Evolutionary conservation across 1,140 invertebrate species (phyloP).

Genomic region (Battus philenor): DNA sequence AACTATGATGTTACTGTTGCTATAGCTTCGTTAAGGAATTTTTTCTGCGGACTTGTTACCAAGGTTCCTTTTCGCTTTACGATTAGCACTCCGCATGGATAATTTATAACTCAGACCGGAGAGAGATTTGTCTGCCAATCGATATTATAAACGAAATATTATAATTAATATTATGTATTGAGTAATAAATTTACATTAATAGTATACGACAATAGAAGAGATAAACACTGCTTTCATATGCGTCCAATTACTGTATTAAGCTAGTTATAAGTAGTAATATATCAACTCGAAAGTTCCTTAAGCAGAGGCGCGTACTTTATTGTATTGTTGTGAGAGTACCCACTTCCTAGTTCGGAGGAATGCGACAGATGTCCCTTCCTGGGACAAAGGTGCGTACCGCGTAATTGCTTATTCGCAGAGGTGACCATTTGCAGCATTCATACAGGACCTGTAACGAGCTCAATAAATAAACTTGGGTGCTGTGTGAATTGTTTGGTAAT

Average conservation of each 20-base stretch:
- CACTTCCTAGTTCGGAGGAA: conserved; percentile 14
- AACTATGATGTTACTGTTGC: too few species aligned
- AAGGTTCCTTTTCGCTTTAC: too few species aligned
- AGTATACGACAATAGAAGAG: too few species aligned
- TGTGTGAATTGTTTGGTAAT: conserved; percentile 11
- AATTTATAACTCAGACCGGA: too few species aligned
- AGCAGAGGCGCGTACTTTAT: conserved; percentile 15
- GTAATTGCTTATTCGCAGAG: conserved; percentile 16
- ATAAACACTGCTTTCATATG: too few species aligned
- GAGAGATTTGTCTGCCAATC: too few species aligned
- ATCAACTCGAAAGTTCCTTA: conserved; percentile 12
- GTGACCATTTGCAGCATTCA: conserved; percentile 14
- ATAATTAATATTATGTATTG: too few species aligned
- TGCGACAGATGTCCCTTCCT: conserved; percentile 17
- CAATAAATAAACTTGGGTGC: conserved; percentile 9
- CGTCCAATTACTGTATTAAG: not conserved
- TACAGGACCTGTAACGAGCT: conserved; percentile 7
- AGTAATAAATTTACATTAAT: too few species aligned
- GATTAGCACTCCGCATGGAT: too few species aligned
- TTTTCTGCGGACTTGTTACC: too few species aligned
- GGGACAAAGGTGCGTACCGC: conserved; percentile 17
- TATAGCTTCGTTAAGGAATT: too few species aligned
- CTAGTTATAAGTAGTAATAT: conserved; percentile 12
- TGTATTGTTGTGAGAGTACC: conserved; percentile 15
- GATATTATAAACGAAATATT: too few species aligned